These are phyloP conservation scores for Xanthorhoe designata DNA, from an alignment of 2,888 invertebrate genomes.

Conservation along the genomic window DNA sequence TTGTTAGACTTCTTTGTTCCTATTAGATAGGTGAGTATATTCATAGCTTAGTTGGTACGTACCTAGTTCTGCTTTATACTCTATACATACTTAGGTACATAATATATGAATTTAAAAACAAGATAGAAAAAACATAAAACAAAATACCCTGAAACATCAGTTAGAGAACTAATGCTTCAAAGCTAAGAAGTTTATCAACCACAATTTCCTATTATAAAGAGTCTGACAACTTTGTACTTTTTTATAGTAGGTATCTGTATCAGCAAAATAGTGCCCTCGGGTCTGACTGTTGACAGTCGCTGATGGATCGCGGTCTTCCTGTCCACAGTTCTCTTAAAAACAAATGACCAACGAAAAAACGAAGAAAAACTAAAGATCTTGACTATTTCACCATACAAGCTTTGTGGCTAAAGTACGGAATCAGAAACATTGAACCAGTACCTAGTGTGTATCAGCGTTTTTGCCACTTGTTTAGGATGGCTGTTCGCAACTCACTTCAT, in stretches of 20 bases:
- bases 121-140: too few species aligned
- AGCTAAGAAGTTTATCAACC: constrained; percentile 6
- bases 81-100: too few species aligned
- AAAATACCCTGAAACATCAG: background rate
- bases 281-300: constrained; percentile 37
- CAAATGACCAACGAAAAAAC: constrained; percentile 6
- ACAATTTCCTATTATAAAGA: constrained; percentile 25
- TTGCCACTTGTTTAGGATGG: constrained; percentile 17
- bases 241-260: constrained; percentile 33
- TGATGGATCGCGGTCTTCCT: constrained; percentile 41
- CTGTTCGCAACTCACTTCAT: constrained; percentile 65
- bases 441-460: constrained; percentile 11
- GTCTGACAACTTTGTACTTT: constrained; percentile 23
- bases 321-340: constrained; percentile 23
- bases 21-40: too few species aligned
- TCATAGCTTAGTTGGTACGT: too few species aligned
- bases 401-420: background rate
- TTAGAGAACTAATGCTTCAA: background rate
- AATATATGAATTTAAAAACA: too few species aligned
- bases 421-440: background rate
- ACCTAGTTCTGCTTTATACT: too few species aligned
- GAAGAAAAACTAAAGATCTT: constrained; percentile 3
- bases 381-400: too few species aligned
- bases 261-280: constrained; percentile 32
- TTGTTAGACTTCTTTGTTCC: background rate